phyloP scores from a whole-genome alignment of 53 echinoderm and acorn worm species.

The Echinometra lucunter region DNA sequence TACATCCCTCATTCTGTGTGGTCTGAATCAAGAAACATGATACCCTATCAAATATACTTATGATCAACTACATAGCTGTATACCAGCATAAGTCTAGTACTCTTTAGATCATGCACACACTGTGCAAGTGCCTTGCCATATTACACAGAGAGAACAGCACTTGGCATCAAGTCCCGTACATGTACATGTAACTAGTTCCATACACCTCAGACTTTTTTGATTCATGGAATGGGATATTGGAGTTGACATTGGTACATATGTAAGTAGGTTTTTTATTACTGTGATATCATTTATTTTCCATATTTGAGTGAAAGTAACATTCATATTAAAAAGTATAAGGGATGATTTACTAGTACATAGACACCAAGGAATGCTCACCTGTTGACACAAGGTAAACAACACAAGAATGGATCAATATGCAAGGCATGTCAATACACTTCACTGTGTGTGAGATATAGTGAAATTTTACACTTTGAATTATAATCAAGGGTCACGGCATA shows the following conservation, averaged over 20 bases:
- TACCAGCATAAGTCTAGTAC: constrained; percentile 1
- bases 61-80: background rate
- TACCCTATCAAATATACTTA: background rate
- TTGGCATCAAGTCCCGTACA: too few relatives aligned
- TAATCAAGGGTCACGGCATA: background rate
- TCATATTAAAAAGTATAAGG: too few relatives aligned
- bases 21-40: background rate
- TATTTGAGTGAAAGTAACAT: background rate
- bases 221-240: too few relatives aligned
- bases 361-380: background rate
- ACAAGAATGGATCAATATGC: background rate
- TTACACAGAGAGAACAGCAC: too few relatives aligned
- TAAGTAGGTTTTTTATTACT: too few relatives aligned
- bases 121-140: too few relatives aligned
- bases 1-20: background rate
- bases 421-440: background rate
- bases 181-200: background rate
- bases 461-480: background rate
- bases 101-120: too few relatives aligned
- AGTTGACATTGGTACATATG: too few relatives aligned
- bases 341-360: too few relatives aligned
- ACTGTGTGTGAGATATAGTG: background rate
- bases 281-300: background rate
- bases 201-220: too few relatives aligned
- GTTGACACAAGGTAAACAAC: background rate